phyloP scores from a whole-genome alignment of 2,113 vertebrate genomes.

The Petrocephalus zakoni region DNA sequence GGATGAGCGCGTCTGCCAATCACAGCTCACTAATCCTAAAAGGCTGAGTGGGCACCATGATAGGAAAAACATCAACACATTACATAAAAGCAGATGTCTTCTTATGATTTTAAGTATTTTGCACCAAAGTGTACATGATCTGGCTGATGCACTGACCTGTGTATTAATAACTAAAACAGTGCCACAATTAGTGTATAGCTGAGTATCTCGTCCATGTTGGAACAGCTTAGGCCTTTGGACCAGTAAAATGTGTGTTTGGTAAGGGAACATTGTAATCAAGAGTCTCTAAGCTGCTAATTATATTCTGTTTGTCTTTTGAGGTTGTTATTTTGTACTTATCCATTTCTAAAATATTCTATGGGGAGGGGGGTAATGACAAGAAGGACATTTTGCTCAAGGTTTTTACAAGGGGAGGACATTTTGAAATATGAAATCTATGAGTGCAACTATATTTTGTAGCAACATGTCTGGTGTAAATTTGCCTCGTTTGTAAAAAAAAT shows the following conservation, averaged over 20 bases:
- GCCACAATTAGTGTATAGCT: too few relatives aligned
- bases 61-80: background rate
- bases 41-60: background rate
- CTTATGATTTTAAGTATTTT: background rate
- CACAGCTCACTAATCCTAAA: background rate
- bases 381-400: background rate
- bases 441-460: slow-evolving; percentile 5
- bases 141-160: background rate
- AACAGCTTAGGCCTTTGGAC: too few relatives aligned
- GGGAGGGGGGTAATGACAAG: background rate
- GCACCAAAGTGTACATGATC: background rate
- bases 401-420: background rate
- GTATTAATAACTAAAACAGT: background rate
- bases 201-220: background rate
- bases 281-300: slow-evolving; percentile 8
- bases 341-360: background rate
- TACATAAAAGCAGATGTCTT: background rate
- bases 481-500: background rate
- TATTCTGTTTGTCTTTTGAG: background rate
- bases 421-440: background rate
- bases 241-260: background rate
- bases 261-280: background rate
- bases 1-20: background rate
- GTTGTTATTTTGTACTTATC: slow-evolving; percentile 3
- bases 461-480: background rate